Conservation (phyloP, 1,140 invertebrate genomes). For the Drosophila serrata region DNA sequence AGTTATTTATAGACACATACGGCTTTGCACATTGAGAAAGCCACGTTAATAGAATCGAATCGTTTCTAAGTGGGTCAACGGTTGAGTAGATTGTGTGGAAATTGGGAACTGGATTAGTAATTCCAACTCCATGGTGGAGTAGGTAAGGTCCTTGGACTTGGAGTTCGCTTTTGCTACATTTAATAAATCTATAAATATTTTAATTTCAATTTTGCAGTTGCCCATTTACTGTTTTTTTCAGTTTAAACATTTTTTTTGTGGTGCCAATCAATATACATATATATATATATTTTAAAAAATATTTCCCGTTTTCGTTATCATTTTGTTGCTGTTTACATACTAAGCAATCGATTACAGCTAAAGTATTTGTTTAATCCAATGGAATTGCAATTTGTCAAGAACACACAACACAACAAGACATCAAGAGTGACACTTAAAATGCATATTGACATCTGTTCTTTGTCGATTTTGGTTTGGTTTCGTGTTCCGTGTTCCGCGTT, state of each 20-base stretch:
- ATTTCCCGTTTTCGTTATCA: conserved; percentile 41
- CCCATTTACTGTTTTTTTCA: conserved; percentile 29
- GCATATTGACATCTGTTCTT: conserved; percentile 61
- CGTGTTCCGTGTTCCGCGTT: conserved; percentile 35
- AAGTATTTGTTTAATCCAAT: conserved; percentile 50
- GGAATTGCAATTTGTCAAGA: conserved; percentile 48
- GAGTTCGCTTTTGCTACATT: conserved; percentile 22
- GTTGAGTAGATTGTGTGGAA: conserved; percentile 21
- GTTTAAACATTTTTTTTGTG: conserved; percentile 48
- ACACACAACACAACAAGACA: conserved; percentile 58
- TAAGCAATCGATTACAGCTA: conserved; percentile 52
- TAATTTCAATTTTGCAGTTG: conserved; percentile 26
- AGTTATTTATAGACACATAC: conserved; percentile 64
- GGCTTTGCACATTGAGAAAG: conserved; percentile 50
- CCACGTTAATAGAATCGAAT: conserved; percentile 47
- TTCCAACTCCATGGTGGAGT: conserved; percentile 4
- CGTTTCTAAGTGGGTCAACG: conserved; percentile 30
- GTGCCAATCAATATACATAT: conserved; percentile 57
- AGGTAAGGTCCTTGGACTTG: conserved; percentile 17
- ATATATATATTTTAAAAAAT: conserved; percentile 72
- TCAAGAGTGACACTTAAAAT: conserved; percentile 59
- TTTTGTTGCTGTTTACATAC: conserved; percentile 35
- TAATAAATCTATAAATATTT: conserved; percentile 41
- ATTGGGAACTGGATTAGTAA: conserved; percentile 8
- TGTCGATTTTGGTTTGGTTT: conserved; percentile 26